phyloP scores from a whole-genome alignment of 2,113 vertebrate genomes.

The Leuciscus idus region DNA sequence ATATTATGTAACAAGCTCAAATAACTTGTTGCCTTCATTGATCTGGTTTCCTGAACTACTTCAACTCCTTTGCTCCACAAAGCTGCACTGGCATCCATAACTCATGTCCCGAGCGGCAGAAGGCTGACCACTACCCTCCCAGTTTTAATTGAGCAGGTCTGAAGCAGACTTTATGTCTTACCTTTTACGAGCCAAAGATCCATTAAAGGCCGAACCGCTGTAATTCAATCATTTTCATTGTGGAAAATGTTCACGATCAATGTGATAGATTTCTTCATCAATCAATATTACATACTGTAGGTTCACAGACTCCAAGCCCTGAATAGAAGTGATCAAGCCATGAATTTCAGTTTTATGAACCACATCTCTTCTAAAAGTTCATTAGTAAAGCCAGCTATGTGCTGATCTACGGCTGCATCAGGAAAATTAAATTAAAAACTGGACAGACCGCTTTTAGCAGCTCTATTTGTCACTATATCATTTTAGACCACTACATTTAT shows the following conservation, averaged over 20 bases:
- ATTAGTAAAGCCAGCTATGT: conserved; percentile 67
- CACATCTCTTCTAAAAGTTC: conserved; percentile 69
- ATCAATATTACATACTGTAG: conserved; percentile 57
- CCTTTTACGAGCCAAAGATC: conserved; percentile 67
- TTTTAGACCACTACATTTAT: neutral
- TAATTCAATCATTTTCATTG: conserved; percentile 77
- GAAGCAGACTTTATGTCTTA: conserved; percentile 66
- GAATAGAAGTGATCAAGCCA: conserved; percentile 59
- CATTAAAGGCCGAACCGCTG: conserved; percentile 64
- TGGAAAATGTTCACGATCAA: conserved; percentile 74
- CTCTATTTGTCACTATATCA: conserved; percentile 15
- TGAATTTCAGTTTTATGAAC: conserved; percentile 73
- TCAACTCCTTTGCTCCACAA: neutral
- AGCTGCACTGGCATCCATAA: conserved; percentile 62
- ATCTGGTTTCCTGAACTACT: conserved; percentile 1
- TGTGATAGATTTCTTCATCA: conserved; percentile 75
- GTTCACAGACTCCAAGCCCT: conserved; percentile 47
- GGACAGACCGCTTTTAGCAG: conserved; percentile 3
- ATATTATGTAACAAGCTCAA: neutral
- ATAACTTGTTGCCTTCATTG: neutral
- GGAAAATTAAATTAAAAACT: conserved; percentile 52
- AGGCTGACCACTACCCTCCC: conserved; percentile 67
- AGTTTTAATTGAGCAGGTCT: conserved; percentile 77
- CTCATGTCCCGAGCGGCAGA: conserved; percentile 65
- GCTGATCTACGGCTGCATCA: conserved; percentile 64